phyloP scores from a whole-genome alignment of 2,113 vertebrate genomes.

The Lycaon pictus region DNA sequence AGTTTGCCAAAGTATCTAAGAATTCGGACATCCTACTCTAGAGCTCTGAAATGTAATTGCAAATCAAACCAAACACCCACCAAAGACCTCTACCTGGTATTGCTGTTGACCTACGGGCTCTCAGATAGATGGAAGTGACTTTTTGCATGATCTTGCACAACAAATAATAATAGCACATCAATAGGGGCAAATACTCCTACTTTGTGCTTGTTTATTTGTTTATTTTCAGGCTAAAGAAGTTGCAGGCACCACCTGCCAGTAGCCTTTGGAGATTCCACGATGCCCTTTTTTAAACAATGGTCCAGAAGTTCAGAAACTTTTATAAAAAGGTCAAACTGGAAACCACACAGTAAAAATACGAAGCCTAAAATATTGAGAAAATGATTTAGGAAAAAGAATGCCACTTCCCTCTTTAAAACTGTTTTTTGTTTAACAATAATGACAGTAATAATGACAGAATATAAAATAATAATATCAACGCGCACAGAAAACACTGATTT shows the following conservation, averaged over 20 bases:
- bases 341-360: background rate
- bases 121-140: conserved; percentile 1
- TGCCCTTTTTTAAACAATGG: background rate
- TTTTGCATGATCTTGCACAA: conserved; percentile 70
- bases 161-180: conserved; percentile 30
- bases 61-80: conserved; percentile 9
- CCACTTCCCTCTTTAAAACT: background rate
- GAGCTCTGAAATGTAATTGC: background rate
- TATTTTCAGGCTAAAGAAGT: conserved; percentile 66
- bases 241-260: background rate
- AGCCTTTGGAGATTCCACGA: conserved; percentile 13
- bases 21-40: background rate
- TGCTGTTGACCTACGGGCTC: background rate
- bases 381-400: conserved; percentile 36
- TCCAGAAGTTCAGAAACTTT: conserved; percentile 12
- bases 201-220: conserved; percentile 78
- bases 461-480: conserved; percentile 60
- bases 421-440: conserved; percentile 7
- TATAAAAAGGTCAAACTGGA: background rate
- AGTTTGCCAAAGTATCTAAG: background rate
- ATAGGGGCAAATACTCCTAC: conserved; percentile 48
- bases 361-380: background rate
- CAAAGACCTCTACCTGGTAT: background rate
- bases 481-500: conserved; percentile 69
- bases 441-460: background rate